phyloP scores from a whole-genome alignment of 2,888 invertebrate species.

The Hemicrepidius hirtus region DNA sequence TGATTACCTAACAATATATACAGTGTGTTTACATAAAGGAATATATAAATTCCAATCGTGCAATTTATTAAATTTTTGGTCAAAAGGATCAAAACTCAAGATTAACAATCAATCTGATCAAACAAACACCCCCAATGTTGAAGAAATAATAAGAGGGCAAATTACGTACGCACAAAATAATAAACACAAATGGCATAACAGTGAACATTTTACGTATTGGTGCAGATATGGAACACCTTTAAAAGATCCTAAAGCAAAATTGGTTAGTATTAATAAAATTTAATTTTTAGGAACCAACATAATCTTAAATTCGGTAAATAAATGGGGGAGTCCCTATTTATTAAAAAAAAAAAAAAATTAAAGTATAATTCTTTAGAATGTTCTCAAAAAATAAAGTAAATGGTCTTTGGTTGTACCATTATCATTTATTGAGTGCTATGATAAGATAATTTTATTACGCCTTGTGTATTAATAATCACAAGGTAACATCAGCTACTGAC shows the following conservation, averaged over 20 bases:
- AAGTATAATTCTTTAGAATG: background rate
- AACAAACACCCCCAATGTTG: conserved; percentile 79
- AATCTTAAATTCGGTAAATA: too few relatives aligned
- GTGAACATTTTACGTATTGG: conserved; percentile 81
- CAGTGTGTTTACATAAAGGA: conserved; percentile 76
- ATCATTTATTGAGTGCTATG: conserved; percentile 29
- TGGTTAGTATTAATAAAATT: conserved; percentile 73
- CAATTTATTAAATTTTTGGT: conserved; percentile 81
- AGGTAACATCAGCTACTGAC: conserved; percentile 10
- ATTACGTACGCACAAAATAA: conserved; percentile 76
- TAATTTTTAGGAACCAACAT: too few relatives aligned
- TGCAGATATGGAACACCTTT: conserved; percentile 77
- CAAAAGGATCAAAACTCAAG: conserved; percentile 79
- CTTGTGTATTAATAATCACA: conserved; percentile 8
- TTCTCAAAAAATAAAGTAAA: background rate
- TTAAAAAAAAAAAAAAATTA: too few relatives aligned
- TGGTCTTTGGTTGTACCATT: conserved; percentile 1
- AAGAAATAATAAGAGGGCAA: conserved; percentile 82
- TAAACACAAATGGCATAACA: conserved; percentile 81
- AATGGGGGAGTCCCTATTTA: too few relatives aligned
- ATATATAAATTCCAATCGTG: conserved; percentile 76
- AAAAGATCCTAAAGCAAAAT: conserved; percentile 74
- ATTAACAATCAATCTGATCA: conserved; percentile 85
- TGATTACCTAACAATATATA: conserved; percentile 82
- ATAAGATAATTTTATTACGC: conserved; percentile 47